A percentile compares a stretch with the other conserved stretches of the same genome.
Conservation (phyloP, 30 jellyfish, hydroid and myxozoan species). For the Cassiopea xamachana region DNA sequence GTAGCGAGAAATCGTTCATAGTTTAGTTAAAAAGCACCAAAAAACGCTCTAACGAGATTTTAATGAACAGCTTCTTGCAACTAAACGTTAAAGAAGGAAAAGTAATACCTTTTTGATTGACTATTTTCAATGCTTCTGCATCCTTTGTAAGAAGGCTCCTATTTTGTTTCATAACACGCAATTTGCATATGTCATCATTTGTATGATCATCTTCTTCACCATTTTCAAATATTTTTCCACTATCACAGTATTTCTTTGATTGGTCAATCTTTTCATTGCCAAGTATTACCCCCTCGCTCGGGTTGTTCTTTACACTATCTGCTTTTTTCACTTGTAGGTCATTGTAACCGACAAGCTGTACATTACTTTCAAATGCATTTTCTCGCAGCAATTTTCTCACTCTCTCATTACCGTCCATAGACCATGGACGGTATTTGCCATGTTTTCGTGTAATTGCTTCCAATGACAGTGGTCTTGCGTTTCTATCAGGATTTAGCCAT, state of each 20-base stretch:
- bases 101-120: background rate
- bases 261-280: background rate
- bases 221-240: background rate
- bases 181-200: background rate
- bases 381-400: conserved; percentile 16
- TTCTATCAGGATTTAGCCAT: background rate
- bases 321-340: background rate
- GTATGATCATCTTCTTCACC: background rate
- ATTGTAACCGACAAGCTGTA: conserved; percentile 13
- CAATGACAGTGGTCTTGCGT: conserved; percentile 25
- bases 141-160: background rate
- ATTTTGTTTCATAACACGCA: background rate
- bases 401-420: conserved; percentile 23
- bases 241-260: background rate
- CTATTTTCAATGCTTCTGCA: background rate
- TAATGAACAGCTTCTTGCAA: background rate
- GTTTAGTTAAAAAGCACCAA: background rate
- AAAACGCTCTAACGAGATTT: background rate
- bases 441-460: conserved; percentile 29
- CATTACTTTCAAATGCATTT: conserved; percentile 32
- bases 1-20: background rate
- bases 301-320: background rate
- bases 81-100: background rate
- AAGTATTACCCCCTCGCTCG: background rate
- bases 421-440: conserved; percentile 60